phyloP scores from a whole-genome alignment of 2,888 invertebrate genomes.

The Glyphotaelius pellucidus region DNA sequence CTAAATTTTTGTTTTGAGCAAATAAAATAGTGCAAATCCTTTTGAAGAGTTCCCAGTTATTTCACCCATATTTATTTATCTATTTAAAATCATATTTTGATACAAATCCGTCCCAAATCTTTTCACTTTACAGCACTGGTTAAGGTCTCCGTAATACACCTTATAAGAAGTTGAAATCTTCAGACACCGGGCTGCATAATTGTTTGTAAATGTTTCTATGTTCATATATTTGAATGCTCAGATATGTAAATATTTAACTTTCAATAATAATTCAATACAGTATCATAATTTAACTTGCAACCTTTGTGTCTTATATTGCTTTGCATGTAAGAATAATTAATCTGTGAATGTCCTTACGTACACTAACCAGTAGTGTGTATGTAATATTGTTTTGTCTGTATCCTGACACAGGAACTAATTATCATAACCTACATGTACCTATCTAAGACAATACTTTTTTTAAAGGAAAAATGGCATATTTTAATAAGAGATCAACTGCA shows the following conservation, averaged over 20 bases:
- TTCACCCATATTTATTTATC: too few relatives aligned
- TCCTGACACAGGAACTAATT: conserved; percentile 11
- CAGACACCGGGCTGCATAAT: background rate
- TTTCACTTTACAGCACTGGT: background rate
- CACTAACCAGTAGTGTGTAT: conserved; percentile 23
- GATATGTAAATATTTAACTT: conserved; percentile 42
- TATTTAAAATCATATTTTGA: background rate
- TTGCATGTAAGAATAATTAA: conserved; percentile 42
- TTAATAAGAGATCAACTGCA: background rate
- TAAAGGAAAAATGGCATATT: background rate
- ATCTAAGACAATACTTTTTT: background rate
- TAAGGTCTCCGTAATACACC: background rate
- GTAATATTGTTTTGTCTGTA: conserved; percentile 7
- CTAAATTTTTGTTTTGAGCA: too few relatives aligned
- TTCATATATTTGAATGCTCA: conserved; percentile 4
- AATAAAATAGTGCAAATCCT: too few relatives aligned
- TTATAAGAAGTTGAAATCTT: background rate
- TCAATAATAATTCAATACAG: conserved; percentile 32
- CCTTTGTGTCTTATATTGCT: conserved; percentile 36
- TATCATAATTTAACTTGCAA: conserved; percentile 35
- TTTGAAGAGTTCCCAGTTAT: too few relatives aligned
- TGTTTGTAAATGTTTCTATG: conserved; percentile 26
- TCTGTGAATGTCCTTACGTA: conserved; percentile 32
- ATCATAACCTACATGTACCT: background rate
- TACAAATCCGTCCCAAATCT: background rate